Evolutionary conservation across 2,113 vertebrate species (phyloP).

Genomic region (Leucopternis melanops): DNA sequence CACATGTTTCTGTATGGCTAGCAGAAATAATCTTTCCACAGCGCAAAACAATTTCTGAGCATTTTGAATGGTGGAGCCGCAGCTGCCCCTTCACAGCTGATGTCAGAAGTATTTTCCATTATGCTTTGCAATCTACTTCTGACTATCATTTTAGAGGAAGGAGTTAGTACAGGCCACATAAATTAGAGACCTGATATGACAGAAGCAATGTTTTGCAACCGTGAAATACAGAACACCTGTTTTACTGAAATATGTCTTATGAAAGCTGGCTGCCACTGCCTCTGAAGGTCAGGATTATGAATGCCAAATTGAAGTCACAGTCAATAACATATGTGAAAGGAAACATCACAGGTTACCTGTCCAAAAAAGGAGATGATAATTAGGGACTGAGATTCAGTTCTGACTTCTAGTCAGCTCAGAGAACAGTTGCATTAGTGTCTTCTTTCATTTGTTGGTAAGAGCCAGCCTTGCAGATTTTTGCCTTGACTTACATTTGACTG

Average conservation of each 20-base stretch:
- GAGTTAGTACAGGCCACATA: neutral
- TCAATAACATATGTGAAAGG: neutral
- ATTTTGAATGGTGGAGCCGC: neutral
- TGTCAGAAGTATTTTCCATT: neutral
- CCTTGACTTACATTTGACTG: neutral
- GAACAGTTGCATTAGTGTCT: neutral
- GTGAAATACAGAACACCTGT: neutral
- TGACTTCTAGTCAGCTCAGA: neutral
- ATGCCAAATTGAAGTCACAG: neutral
- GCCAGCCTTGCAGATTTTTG: neutral
- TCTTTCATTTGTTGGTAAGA: neutral
- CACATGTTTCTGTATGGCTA: neutral
- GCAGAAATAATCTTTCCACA: neutral
- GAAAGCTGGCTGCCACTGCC: neutral
- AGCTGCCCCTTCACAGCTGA: neutral
- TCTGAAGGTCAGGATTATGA: neutral
- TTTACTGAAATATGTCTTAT: neutral
- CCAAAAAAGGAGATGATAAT: neutral
- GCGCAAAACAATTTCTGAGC: neutral
- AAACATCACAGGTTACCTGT: neutral
- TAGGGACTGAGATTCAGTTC: neutral
- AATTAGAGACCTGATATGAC: neutral
- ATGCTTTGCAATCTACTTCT: neutral
- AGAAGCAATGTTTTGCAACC: neutral
- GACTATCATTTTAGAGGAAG: neutral